Base-by-base conservation (phyloP, 2,888 invertebrate genomes). In the Oegoconia quadripuncta region DNA sequence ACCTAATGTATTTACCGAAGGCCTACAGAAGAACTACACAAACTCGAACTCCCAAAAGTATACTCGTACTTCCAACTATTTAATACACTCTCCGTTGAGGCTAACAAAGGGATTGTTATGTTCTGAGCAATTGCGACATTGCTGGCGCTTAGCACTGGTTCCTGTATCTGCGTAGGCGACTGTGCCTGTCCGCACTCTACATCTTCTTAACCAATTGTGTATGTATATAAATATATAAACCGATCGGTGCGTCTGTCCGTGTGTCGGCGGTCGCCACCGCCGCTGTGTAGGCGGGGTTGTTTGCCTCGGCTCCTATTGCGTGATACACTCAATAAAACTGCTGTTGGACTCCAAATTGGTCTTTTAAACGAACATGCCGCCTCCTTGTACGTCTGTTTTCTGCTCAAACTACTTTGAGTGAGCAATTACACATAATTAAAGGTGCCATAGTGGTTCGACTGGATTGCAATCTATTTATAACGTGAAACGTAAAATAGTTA, bases 271-370 rank as follows among this genome's bases (percentile, higher is more conserved):
- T 44, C 45, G 52, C 50, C 8, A 8, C 20, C n/a, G 37, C 26
- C 28, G 49, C 55, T n/a, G 67, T 64, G 82, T 83, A 65, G 83
- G 82, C 73, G 81, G 72, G 66, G 76, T 72, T 72, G 84, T 75
- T 83, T 74, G 79, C 82, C 84, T 84, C 80, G 79, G 48, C 64
- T 65, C 62, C 72, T 71, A 75, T 79, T 80, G 78, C 82, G 80
- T 75, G 82, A 74, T 73, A 64, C 61, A 69, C 74, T 73, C 74
- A 74, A 80, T 80, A 78, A 75, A 78, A 77, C 72, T 71, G 73
- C 64, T 73, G 71, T 71, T 69, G 59, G 64, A 62, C 61, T 66
- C 68, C 62, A 70, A 77, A 73, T 75, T 73, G 67, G 64, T 62
- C 66, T 55, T 64, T 64, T 66, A 67, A 68, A 63, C 51, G 59